A percentile compares a stretch with the other conserved stretches of the same genome.
Conservation (phyloP, 2,888 invertebrate species). For the Pycnomerus fuliginosus region DNA sequence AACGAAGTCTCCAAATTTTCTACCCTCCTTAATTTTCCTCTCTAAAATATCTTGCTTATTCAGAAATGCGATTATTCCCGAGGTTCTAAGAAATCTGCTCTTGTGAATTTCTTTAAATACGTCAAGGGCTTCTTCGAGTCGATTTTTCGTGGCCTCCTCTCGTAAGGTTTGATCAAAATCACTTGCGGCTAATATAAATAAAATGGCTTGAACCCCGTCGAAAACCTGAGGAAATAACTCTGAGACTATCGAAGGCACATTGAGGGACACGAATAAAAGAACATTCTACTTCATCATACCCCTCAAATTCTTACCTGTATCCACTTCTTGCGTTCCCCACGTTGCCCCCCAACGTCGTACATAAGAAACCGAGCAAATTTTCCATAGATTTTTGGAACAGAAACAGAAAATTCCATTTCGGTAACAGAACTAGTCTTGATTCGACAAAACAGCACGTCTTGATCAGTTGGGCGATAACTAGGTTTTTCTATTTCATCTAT, state of each 20-base stretch:
- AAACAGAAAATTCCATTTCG: conserved; percentile 72
- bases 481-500: conserved; percentile 63
- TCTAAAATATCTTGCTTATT: conserved; percentile 80
- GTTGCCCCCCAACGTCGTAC: conserved; percentile 83
- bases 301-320: conserved; percentile 51
- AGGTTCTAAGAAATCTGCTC: conserved; percentile 73
- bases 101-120: conserved; percentile 78
- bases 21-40: conserved; percentile 68
- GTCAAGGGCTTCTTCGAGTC: conserved; percentile 69
- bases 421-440: conserved; percentile 73
- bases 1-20: conserved; percentile 64
- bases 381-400: conserved; percentile 68
- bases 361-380: conserved; percentile 74
- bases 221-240: conserved; percentile 76
- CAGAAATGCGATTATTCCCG: conserved; percentile 77
- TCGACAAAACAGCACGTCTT: conserved; percentile 76
- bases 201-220: conserved; percentile 77
- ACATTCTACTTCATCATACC: not conserved
- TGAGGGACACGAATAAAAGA: not conserved
- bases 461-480: conserved; percentile 70
- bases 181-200: conserved; percentile 78
- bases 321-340: conserved; percentile 81
- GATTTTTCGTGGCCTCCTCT: conserved; percentile 69
- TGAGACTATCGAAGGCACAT: too few relatives aligned
- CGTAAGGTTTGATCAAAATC: conserved; percentile 76